Conservation (phyloP, 2,888 invertebrate genomes). For the Zhuqinia jingwanae region DNA sequence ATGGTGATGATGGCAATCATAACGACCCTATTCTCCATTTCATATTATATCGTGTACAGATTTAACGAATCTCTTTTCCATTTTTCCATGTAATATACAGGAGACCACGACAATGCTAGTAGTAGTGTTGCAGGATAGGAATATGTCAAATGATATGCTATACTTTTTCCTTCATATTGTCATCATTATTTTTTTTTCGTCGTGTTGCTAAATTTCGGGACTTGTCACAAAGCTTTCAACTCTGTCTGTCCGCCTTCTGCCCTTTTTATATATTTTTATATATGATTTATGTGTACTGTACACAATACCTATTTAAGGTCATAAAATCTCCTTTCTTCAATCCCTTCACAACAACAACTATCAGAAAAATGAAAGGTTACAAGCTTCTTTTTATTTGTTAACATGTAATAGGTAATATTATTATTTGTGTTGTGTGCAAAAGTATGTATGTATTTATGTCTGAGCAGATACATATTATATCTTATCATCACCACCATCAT, state of each 20-base stretch:
- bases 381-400: background rate
- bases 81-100: conserved; percentile 37
- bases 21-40: conserved; percentile 55
- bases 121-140: background rate
- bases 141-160: conserved; percentile 21
- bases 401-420: too few species aligned
- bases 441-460: background rate
- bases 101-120: background rate
- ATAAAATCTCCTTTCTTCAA: conserved; percentile 9
- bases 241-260: conserved; percentile 23
- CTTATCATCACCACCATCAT: background rate
- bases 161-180: conserved; percentile 33
- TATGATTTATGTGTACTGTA: conserved; percentile 32
- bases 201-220: conserved; percentile 51
- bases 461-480: background rate
- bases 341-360: background rate
- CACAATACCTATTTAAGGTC: conserved; percentile 13
- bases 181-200: conserved; percentile 40
- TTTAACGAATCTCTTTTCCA: conserved; percentile 60
- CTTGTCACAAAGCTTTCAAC: conserved; percentile 41
- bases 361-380: conserved; percentile 37
- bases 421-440: too few species aligned
- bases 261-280: conserved; percentile 8
- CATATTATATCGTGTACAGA: conserved; percentile 12
- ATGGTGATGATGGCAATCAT: conserved; percentile 55